Percentiles rank a stretch among this genome's conserved stretches.
phyloP scores from a whole-genome alignment of 2,888 invertebrate genomes.

The Sarcophaga subvicina region DNA sequence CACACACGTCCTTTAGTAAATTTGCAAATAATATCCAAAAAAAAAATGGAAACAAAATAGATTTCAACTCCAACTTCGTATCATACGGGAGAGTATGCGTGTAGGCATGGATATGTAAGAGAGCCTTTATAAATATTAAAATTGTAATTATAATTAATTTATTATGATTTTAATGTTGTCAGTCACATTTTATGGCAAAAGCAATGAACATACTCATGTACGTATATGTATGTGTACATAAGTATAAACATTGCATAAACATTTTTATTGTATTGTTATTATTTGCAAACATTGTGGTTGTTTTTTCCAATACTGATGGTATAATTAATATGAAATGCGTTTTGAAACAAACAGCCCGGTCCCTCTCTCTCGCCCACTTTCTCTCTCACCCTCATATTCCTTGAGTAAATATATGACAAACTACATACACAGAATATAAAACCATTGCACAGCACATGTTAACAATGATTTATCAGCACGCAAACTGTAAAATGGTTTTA shows the following conservation, averaged over 20 bases:
- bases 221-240: background rate
- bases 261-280: too few species aligned
- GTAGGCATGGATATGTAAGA: slow-evolving; percentile 1
- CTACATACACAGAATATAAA: slow-evolving; percentile 8
- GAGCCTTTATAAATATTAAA: slow-evolving; percentile 5
- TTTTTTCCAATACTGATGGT: slow-evolving; percentile 5
- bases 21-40: too few species aligned
- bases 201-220: background rate
- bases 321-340: slow-evolving; percentile 31
- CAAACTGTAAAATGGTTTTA: slow-evolving; percentile 20
- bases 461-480: slow-evolving; percentile 32
- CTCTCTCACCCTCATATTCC: too few species aligned
- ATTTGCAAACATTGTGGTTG: slow-evolving; percentile 27
- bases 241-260: background rate
- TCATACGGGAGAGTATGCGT: too few species aligned
- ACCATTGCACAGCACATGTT: slow-evolving; percentile 18
- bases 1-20: too few species aligned
- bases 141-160: slow-evolving; percentile 47
- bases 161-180: slow-evolving; percentile 41
- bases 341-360: background rate
- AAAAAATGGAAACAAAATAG: too few species aligned
- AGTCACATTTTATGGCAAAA: slow-evolving; percentile 31
- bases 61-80: too few species aligned
- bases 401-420: slow-evolving; percentile 9
- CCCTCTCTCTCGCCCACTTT: too few species aligned